A percentile compares a stretch with the other conserved stretches of the same genome.
These are phyloP conservation scores for Phalanger gymnotis DNA, from an alignment of 2,797 vertebrate species.

Conservation along the genomic window DNA sequence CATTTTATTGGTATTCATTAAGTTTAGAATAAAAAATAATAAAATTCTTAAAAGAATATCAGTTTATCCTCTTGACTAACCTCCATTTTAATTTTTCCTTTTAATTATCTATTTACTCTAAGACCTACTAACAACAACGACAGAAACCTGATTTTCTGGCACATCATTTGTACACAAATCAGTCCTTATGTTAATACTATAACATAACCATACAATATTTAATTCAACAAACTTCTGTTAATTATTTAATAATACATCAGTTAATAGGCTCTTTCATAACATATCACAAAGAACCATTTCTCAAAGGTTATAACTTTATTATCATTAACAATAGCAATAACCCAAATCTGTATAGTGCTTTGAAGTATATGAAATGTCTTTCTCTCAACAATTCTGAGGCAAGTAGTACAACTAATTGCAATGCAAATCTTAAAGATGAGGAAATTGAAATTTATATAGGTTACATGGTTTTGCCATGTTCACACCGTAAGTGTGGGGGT, in stretches of 20 bases:
- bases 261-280: background rate
- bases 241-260: background rate
- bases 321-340: background rate
- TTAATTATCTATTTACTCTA: background rate
- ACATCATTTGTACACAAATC: constrained; percentile 26
- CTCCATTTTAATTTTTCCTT: background rate
- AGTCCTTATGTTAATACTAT: constrained; percentile 40
- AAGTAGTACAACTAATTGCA: background rate
- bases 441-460: background rate
- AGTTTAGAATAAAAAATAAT: background rate
- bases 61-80: background rate
- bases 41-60: background rate
- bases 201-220: constrained; percentile 37
- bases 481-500: background rate
- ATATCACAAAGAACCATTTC: constrained; percentile 18
- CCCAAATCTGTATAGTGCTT: background rate
- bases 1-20: background rate
- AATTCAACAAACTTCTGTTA: background rate
- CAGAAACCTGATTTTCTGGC: constrained; percentile 31
- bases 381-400: background rate
- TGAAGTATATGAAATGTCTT: background rate
- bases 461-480: background rate
- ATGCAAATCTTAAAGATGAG: background rate
- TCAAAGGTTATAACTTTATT: constrained; percentile 25
- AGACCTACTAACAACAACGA: background rate